A percentile compares a stretch with the other conserved stretches of the same genome.
phyloP scores from a whole-genome alignment of 2,113 vertebrate species.

The Sapayoa aenigma region DNA sequence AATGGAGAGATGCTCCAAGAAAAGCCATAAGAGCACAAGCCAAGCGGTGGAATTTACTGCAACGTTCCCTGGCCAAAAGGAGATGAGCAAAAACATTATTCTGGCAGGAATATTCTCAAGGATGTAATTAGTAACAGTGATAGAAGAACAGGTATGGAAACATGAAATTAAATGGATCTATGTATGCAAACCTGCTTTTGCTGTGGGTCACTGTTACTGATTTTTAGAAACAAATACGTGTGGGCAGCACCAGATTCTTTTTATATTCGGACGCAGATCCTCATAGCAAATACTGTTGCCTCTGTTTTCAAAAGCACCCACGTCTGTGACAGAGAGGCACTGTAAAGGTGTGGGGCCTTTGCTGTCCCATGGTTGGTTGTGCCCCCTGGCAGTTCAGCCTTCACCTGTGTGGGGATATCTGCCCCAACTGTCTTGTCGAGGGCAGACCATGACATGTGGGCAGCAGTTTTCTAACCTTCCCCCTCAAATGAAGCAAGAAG shows the following conservation, averaged over 20 bases:
- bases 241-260: not conserved
- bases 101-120: not conserved
- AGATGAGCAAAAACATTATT: not conserved
- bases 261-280: not conserved
- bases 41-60: not conserved
- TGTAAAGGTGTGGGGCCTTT: not conserved
- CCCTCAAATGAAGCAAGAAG: not conserved
- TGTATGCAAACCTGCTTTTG: not conserved
- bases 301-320: not conserved
- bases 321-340: not conserved
- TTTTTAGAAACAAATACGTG: not conserved
- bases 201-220: not conserved
- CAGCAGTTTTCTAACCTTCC: not conserved
- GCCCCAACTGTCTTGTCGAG: not conserved
- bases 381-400: not conserved
- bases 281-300: not conserved
- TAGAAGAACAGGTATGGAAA: not conserved
- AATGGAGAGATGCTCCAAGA: not conserved
- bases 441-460: accelerated
- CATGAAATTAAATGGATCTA: not conserved
- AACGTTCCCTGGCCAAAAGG: not conserved
- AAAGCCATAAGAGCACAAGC: not conserved
- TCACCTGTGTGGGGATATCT: accelerated
- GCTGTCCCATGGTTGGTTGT: not conserved
- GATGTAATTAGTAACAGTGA: not conserved